Conservation (phyloP, 2,888 invertebrate genomes). For the Nomada fucata region DNA sequence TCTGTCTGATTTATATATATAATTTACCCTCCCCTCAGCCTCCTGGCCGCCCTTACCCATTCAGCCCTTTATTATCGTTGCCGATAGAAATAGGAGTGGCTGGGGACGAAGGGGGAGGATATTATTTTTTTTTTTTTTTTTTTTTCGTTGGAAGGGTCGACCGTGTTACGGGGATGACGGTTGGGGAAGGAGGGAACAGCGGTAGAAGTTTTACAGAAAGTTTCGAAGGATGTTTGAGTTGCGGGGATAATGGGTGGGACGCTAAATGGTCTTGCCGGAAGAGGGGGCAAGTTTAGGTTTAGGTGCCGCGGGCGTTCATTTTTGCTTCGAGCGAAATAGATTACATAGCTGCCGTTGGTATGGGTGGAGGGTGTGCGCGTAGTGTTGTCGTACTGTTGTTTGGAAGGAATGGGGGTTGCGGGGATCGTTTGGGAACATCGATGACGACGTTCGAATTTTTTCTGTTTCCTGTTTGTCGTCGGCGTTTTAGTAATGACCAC, state of each 20-base stretch:
- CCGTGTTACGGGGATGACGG: not conserved
- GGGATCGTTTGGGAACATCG: too few relatives aligned
- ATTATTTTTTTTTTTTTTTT: not conserved
- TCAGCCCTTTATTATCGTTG: not conserved
- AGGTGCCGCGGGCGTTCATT: not conserved
- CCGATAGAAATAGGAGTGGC: conserved; percentile 9
- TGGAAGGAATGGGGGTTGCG: not conserved
- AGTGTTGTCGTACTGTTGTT: not conserved
- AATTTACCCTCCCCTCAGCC: conserved; percentile 4
- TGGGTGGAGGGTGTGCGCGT: not conserved
- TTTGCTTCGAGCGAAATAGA: not conserved
- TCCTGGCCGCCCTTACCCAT: too few relatives aligned
- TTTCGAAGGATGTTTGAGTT: not conserved
- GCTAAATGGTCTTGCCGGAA: not conserved
- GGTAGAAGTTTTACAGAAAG: not conserved
- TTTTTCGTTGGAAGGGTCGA: not conserved
- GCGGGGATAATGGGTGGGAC: not conserved
- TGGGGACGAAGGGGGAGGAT: too few relatives aligned
- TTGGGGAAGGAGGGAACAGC: not conserved
- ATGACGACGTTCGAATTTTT: too few relatives aligned
- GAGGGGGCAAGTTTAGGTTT: not conserved
- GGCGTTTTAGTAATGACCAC: too few relatives aligned
- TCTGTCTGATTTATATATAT: conserved; percentile 36
- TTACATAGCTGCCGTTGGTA: too few relatives aligned
- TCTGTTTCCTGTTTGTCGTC: too few relatives aligned